Conservation (phyloP, 2,797 vertebrate species). For the Dicrostonyx torquatus region DNA sequence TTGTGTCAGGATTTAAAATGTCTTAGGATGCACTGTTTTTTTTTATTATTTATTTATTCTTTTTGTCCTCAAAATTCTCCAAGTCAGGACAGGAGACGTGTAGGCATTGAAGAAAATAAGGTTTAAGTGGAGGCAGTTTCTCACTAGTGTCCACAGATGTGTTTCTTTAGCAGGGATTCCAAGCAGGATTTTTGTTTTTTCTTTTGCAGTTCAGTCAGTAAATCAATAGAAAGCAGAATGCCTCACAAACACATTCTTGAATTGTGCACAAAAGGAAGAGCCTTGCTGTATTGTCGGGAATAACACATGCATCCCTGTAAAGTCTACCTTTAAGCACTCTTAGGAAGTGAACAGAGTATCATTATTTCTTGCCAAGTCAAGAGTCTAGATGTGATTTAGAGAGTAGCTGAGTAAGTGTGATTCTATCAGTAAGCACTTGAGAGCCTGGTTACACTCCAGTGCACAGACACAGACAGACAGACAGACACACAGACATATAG, state of each 20-base stretch:
- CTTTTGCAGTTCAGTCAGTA: neutral
- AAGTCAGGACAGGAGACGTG: neutral
- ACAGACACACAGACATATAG: neutral
- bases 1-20: neutral
- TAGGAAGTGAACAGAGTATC: neutral
- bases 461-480: neutral
- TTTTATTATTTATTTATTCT: neutral
- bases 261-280: neutral
- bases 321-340: neutral
- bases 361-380: constrained; percentile 24
- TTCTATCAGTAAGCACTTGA: neutral
- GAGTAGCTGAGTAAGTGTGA: neutral
- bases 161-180: constrained; percentile 34
- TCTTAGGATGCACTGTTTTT: neutral
- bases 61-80: neutral
- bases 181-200: neutral
- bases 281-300: neutral
- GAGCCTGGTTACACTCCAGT: neutral
- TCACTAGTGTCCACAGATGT: neutral
- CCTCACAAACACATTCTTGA: neutral
- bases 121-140: neutral
- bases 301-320: neutral
- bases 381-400: neutral
- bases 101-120: neutral
- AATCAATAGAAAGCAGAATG: neutral